Base-by-base conservation (phyloP, 2,797 vertebrate species). In the Centropyge bicolor region DNA sequence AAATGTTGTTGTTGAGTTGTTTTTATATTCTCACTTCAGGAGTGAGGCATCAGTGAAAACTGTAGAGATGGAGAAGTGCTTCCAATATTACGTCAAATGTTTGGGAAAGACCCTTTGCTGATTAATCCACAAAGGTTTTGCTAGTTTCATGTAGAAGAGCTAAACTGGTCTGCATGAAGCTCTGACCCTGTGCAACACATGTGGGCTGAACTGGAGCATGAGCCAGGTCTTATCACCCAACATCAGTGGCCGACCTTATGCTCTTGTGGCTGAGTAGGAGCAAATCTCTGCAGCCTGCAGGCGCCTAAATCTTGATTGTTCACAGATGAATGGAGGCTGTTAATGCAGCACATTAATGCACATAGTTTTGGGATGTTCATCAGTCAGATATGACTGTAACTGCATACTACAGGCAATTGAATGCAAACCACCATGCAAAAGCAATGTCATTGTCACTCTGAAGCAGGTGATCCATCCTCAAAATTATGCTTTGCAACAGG, bases 81-180 rank as follows among this genome's bases (percentile, higher is more conserved):
- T 67, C 36, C 13, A 54, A n/a, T 12, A 48, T 36, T 17, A 8
- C 35, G 1, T 36, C 17, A 49, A 40, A 35, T 52, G 16, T 43
- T 61, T 38, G 49, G 24, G 5, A 5, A n/a, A 52, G 64, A 5
- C n/a, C 35, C 6, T 48, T 48, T 45, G 2, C 5, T 40, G 1
- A 68, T 36, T 40, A 60, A 51, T 67, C 19, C 45, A 49, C 20
- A 40, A 48, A 38, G 24, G 22, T n/a, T 72, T 62, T 54, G 14
- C 31, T 7, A 74, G 27, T 46, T 56, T 43, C 2, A 12, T 35
- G 24, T 45, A 46, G 8, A 48, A 49, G 19, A 49, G n/a, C 36
- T 36, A n/a, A 45, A 14, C 51, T 67, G 49, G 6, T 68, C 65
- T 41, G 45, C 14, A 22, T 16, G 40, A 8, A 52, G 16, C 0